phyloP scores from a whole-genome alignment of 2,797 vertebrate species.

The Mareca penelope region DNA sequence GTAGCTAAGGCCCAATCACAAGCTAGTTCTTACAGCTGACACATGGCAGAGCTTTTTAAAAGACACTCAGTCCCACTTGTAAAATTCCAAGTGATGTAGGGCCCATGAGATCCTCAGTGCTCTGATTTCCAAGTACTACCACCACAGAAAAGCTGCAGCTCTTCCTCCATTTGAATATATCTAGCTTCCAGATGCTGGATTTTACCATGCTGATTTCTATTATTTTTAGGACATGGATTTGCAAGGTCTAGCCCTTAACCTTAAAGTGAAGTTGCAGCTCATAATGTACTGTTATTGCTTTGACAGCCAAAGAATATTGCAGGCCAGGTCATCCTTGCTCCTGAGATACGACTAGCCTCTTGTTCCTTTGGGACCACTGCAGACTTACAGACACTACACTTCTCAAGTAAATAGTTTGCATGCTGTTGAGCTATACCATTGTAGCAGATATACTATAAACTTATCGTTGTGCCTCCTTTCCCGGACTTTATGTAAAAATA shows the following conservation, averaged over 20 bases:
- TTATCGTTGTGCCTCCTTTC: neutral
- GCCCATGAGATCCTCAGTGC: neutral
- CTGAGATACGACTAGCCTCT: neutral
- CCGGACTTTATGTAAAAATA: neutral
- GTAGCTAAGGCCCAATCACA: neutral
- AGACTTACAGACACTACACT: neutral
- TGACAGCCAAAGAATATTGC: neutral
- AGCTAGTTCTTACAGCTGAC: neutral
- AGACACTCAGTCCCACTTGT: neutral
- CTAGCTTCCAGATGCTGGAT: neutral
- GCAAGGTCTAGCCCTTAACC: neutral
- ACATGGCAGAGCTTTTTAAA: neutral
- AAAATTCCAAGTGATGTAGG: neutral
- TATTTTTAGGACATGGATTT: neutral
- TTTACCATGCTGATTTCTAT: neutral
- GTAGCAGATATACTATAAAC: neutral
- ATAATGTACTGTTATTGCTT: neutral
- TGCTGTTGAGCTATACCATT: accelerated
- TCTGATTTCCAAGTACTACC: neutral
- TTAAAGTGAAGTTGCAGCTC: neutral
- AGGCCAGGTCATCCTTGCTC: neutral
- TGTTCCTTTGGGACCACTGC: accelerated
- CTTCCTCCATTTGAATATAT: neutral
- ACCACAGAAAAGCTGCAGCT: neutral
- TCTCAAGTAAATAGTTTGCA: neutral